These are phyloP conservation scores for Rhinophrynus dorsalis DNA, from an alignment of 2,797 vertebrate genomes.

Conservation along the genomic window DNA sequence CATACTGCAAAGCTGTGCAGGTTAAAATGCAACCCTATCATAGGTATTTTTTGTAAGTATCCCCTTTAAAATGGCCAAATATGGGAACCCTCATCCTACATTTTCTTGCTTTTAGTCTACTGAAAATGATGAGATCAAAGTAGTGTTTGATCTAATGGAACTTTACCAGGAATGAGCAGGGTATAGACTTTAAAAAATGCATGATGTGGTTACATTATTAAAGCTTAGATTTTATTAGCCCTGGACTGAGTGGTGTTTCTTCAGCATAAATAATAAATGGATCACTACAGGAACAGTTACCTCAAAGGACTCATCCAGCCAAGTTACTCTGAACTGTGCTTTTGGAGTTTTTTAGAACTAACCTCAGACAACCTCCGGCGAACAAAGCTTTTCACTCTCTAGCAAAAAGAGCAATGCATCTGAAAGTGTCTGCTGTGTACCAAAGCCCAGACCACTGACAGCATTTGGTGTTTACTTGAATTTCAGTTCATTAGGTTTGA, in stretches of 20 bases:
- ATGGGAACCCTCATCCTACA: too few relatives aligned
- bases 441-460: neutral
- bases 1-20: too few relatives aligned
- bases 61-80: too few relatives aligned
- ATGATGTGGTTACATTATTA: constrained; percentile 43
- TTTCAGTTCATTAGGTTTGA: neutral
- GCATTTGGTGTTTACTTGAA: neutral
- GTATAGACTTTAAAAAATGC: constrained; percentile 11
- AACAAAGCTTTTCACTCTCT: constrained; percentile 19
- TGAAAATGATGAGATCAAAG: too few relatives aligned
- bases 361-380: constrained; percentile 32
- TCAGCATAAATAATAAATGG: constrained; percentile 38
- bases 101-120: too few relatives aligned
- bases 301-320: constrained; percentile 20
- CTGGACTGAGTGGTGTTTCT: constrained; percentile 24
- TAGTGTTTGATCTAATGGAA: constrained; percentile 2
- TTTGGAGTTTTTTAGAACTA: constrained; percentile 23
- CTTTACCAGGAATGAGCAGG: constrained; percentile 6
- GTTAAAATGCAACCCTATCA: too few relatives aligned
- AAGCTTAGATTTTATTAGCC: constrained; percentile 26
- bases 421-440: neutral
- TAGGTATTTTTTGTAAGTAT: too few relatives aligned
- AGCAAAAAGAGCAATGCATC: constrained; percentile 33
- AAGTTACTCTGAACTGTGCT: constrained; percentile 10
- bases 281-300: constrained; percentile 19